Evolutionary conservation across 2,888 invertebrate species (phyloP).

Genomic region (Spodoptera picta): DNA sequence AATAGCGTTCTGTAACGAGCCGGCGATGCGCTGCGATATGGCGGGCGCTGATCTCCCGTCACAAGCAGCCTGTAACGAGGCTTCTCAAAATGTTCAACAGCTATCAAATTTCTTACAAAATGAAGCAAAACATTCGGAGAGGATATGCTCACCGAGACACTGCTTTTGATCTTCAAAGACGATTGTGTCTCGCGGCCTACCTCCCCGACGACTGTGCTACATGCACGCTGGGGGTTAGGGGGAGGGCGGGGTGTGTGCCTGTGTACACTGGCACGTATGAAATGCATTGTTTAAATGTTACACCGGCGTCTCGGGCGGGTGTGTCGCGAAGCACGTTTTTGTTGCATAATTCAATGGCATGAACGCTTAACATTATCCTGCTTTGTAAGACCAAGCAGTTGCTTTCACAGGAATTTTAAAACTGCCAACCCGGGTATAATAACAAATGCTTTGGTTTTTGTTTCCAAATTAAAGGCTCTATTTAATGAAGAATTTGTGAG

Average conservation of each 20-base stretch:
- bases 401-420: slow-evolving; percentile 63
- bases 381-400: slow-evolving; percentile 62
- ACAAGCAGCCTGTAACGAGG: slow-evolving; percentile 53
- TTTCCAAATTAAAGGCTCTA: slow-evolving; percentile 49
- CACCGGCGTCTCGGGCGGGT: slow-evolving; percentile 59
- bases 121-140: slow-evolving; percentile 30
- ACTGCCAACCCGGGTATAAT: slow-evolving; percentile 53
- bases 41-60: slow-evolving; percentile 49
- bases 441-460: slow-evolving; percentile 58
- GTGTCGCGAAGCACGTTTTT: slow-evolving; percentile 66
- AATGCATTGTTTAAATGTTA: slow-evolving; percentile 72
- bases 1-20: slow-evolving; percentile 60
- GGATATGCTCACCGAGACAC: slow-evolving; percentile 52
- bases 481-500: slow-evolving; percentile 51
- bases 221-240: slow-evolving; percentile 46
- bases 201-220: slow-evolving; percentile 11
- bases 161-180: slow-evolving; percentile 67
- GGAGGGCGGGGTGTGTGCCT: slow-evolving; percentile 53
- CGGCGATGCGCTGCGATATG: slow-evolving; percentile 44
- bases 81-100: slow-evolving; percentile 39
- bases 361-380: slow-evolving; percentile 67
- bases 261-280: slow-evolving; percentile 56
- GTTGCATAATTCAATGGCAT: slow-evolving; percentile 75
- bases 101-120: slow-evolving; percentile 34
- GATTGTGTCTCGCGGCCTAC: slow-evolving; percentile 52